Base-by-base conservation (phyloP, 2,888 invertebrate genomes). In the Hemistola chrysoprasaria region DNA sequence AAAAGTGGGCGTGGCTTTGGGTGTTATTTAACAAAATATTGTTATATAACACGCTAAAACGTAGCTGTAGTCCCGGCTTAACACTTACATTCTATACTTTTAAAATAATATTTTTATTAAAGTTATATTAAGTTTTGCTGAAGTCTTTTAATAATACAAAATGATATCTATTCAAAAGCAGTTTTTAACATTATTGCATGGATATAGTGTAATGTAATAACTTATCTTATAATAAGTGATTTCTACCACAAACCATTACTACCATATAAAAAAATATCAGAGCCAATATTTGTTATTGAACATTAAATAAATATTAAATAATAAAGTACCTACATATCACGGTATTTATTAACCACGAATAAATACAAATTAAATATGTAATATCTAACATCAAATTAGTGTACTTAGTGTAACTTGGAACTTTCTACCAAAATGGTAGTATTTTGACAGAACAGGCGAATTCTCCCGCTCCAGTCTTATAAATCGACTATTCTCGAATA, bases 391-490 rank as follows among this genome's bases (percentile, higher is more conserved):
- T 47, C 31, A 54, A 62, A 50, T 35, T 11, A 50, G 48, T 66
- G 57, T 65, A 65, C 64, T 65, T 59, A 56, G 50, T 61, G 54
- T 65, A 55, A 53, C 46, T 54, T 60, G 58, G 59, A 67, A 63
- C 54, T 56, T 23, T 29, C 48, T 44, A 37, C 28, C 43, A 26
- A 29, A 41, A 48, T 37, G 37, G 46, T 38, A 42, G 20, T 31
- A 20, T 36, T 40, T 42, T 37, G 43, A 31, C 40, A 34, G 31
- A 37, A 50, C 29, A 22, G 3, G 22, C 37, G 44, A 41, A 35
- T 24, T 34, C 21, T 20, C 11, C 34, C 26, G 30, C 28, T 31
- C 45, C 43, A 30, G 7, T 9, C 35, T 39, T 38, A 6, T 34
- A 41, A 49, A 55, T 46, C 46, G 50, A 49, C 58, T 57, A 60